Percentiles rank a stretch among this genome's conserved stretches.
Evolutionary conservation across 1,140 invertebrate genomes (phyloP).

Genomic region (Drosophila rufa): DNA sequence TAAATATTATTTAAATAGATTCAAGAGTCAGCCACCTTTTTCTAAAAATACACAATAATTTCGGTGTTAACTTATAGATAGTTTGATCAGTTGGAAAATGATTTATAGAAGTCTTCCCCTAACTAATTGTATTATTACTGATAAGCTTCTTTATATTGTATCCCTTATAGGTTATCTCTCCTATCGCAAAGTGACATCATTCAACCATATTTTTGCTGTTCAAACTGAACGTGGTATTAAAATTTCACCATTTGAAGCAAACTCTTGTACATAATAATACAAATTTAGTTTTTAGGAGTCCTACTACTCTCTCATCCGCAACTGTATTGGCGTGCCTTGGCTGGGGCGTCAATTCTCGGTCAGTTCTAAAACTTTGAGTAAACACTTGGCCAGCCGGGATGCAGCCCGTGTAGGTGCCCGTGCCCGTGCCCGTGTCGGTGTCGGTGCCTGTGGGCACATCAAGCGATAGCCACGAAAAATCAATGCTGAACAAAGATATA

Average conservation of each 20-base stretch:
- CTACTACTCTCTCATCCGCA: not conserved
- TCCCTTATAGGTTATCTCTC: not conserved
- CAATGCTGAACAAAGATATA: constrained; percentile 54
- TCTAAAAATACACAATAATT: not conserved
- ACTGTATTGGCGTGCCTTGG: constrained; percentile 22
- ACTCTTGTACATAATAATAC: not conserved
- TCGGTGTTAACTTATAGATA: not conserved
- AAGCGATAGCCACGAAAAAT: constrained; percentile 47
- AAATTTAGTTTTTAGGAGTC: not conserved
- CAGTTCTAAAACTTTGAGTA: constrained; percentile 40
- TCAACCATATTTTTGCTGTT: not conserved
- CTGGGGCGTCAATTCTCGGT: constrained; percentile 36
- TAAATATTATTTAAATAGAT: not conserved
- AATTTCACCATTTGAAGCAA: not conserved
- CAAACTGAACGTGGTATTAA: not conserved
- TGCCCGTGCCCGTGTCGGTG: not conserved
- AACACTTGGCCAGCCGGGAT: constrained; percentile 39
- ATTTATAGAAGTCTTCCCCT: not conserved
- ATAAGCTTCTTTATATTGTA: not conserved
- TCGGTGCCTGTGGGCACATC: constrained; percentile 10
- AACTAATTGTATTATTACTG: not conserved
- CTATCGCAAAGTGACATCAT: constrained; percentile 1
- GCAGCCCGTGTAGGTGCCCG: constrained; percentile 11
- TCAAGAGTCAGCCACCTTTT: too few relatives aligned
- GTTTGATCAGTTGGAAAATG: not conserved